phyloP scores from a whole-genome alignment of 2,797 vertebrate genomes.

The Gallinago stenura region DNA sequence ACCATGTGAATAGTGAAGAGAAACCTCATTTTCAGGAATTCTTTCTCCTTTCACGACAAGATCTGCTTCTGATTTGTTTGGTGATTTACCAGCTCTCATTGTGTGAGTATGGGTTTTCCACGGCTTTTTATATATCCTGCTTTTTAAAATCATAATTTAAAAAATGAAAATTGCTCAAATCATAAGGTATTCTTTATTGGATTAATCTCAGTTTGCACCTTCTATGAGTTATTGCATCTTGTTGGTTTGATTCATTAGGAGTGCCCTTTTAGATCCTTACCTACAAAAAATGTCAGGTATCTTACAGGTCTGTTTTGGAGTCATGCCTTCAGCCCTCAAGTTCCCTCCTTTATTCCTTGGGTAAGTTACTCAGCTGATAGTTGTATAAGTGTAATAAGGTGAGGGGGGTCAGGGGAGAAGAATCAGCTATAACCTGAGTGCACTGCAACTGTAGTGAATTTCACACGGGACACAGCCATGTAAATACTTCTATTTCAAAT shows the following conservation, averaged over 20 bases:
- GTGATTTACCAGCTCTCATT: background rate
- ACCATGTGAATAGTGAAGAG: background rate
- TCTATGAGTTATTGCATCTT: background rate
- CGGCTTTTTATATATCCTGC: background rate
- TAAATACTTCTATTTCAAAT: background rate
- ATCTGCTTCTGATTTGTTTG: background rate
- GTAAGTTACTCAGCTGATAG: background rate
- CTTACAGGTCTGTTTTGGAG: background rate
- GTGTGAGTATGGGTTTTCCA: background rate
- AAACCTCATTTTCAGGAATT: background rate
- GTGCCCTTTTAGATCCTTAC: background rate
- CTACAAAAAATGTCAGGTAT: background rate
- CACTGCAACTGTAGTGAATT: background rate
- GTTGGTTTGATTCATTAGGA: background rate
- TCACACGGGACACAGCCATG: background rate
- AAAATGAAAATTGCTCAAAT: background rate
- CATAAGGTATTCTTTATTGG: background rate
- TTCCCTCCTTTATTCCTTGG: background rate
- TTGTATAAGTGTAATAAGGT: background rate
- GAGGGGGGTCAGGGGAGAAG: rapidly evolving
- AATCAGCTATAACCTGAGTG: too few relatives aligned
- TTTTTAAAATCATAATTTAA: background rate
- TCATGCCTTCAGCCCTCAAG: background rate
- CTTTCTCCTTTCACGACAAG: background rate
- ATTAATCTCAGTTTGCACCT: background rate